These are phyloP conservation scores for Geothlypis trichas DNA, from an alignment of 2,113 vertebrate species.

Conservation along the genomic window DNA sequence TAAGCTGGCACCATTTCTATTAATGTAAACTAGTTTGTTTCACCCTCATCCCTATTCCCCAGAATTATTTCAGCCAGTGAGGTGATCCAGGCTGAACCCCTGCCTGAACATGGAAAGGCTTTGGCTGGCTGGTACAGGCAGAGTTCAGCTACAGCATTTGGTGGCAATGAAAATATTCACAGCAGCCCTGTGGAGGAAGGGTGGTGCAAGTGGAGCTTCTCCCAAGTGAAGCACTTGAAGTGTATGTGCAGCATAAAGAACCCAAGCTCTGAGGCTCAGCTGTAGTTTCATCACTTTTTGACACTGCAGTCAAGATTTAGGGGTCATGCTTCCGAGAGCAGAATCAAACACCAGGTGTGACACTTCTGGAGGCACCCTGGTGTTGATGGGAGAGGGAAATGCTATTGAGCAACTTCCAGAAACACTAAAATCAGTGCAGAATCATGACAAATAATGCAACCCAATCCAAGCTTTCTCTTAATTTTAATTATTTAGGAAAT, in stretches of 20 bases:
- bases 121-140: neutral
- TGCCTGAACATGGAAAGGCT: neutral
- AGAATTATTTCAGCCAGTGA: neutral
- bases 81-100: neutral
- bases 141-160: neutral
- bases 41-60: neutral
- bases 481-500: neutral
- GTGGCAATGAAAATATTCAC: neutral
- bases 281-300: neutral
- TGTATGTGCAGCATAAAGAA: rapidly evolving
- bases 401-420: neutral
- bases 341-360: neutral
- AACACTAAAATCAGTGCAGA: neutral
- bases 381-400: neutral
- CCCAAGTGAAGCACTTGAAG: rapidly evolving
- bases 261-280: neutral
- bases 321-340: neutral
- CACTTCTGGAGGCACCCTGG: neutral
- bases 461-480: neutral
- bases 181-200: neutral
- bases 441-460: neutral
- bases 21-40: neutral
- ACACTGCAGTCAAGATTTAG: neutral
- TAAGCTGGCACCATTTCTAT: neutral
- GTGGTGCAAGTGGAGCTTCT: neutral